Evolutionary conservation across 2,888 invertebrate species (phyloP), one percentile per base, ranked within the genome.

Genomic region (Cyclophora albipunctata): DNA sequence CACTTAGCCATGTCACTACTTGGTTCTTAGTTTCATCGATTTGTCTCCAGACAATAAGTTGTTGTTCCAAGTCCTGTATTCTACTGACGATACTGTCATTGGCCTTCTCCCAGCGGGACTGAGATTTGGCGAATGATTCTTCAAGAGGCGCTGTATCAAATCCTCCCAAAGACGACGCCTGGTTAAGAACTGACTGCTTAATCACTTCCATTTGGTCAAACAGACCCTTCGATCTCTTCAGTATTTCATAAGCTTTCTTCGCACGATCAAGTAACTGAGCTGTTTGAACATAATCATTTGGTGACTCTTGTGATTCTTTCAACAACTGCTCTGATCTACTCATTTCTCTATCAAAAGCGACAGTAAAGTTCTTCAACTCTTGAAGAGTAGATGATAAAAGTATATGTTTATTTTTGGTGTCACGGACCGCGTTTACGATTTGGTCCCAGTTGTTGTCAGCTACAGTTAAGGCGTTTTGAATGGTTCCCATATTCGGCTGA

Each of bases 11-110:
- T 34, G 92, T 91, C 0, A 94, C 82, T 3, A 98, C 87, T 72
- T 96, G 96, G 57, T 94, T 93, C 71, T 95, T 96, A 0, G 93
- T 92, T 53, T 95, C 95, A 62, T 96, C 95, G 40, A 98, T 94
- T 75, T 97, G 96, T 66, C 96, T 94, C 97, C 97, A 98, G 48
- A 97, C 94, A n/a, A 95, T 93, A 0, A 94, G 90, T 78, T 98
- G 96, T 0, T 96, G 95, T 81, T 98, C 98, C 47, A 94, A 91
- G 49, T 93, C 92, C 75, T 96, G 95, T 34, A 93, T 92, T 60
- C 92, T 91, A 60, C 93, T 94, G 4, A 93, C 90, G 3, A 95
- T 90, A 46, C 91, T 91, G 55, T 94, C 93, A 63, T 94, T 93
- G 0, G 91, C 88, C 58, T 92, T 91, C 54, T 94, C 93, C 92